Conservation (phyloP, 2,113 vertebrate genomes). For the Paedocypris sp. region DNA sequence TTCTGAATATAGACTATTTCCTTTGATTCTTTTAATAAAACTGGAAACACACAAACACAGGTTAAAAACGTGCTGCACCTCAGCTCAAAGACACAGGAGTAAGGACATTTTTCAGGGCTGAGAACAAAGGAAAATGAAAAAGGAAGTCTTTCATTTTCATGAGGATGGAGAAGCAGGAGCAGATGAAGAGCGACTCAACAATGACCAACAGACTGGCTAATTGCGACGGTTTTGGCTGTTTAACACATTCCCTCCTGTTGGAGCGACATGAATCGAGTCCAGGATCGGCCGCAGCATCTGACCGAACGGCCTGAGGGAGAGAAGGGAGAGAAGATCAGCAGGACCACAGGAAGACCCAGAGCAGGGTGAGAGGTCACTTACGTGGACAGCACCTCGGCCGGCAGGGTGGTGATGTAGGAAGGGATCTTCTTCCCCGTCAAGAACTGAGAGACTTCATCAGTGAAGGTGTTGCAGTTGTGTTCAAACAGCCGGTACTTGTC, state of each 20-base stretch:
- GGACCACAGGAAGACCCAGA: no score
- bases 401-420: constrained; percentile 81
- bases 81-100: no score
- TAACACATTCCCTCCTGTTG: constrained; percentile 79
- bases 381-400: constrained; percentile 80
- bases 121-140: no score
- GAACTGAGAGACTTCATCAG: constrained; percentile 83
- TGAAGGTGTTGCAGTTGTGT: constrained; percentile 85
- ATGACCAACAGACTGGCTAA: constrained; percentile 68
- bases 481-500: constrained; percentile 75
- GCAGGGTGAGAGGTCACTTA: constrained; percentile 50
- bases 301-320: constrained; percentile 78
- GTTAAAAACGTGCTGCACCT: no score
- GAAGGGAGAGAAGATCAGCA: not conserved
- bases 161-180: no score
- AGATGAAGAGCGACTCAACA: no score
- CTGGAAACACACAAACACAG: no score
- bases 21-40: no score
- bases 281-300: constrained; percentile 86
- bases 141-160: no score
- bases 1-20: no score
- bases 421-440: constrained; percentile 78
- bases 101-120: no score
- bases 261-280: constrained; percentile 87
- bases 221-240: constrained; percentile 78